phyloP scores from a whole-genome alignment of 2,113 vertebrate species.

The Rhodinocichla rosea region DNA sequence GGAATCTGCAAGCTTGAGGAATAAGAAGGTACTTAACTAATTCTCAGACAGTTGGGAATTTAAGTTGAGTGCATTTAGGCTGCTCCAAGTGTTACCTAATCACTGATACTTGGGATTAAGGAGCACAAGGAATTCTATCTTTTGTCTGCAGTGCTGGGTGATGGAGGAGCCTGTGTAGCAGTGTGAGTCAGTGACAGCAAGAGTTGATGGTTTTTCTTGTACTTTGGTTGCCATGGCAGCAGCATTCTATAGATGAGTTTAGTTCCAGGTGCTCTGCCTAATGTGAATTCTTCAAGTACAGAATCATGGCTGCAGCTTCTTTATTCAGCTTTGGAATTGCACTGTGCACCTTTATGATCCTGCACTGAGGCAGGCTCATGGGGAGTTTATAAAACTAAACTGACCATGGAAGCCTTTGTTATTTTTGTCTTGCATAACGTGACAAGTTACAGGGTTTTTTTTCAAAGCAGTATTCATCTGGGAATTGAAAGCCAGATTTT shows the following conservation, averaged over 20 bases:
- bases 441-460: background rate
- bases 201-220: background rate
- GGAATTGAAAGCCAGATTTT: background rate
- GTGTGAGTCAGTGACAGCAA: background rate
- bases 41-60: background rate
- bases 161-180: background rate
- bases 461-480: background rate
- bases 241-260: background rate
- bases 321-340: background rate
- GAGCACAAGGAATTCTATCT: background rate
- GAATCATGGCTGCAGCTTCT: background rate
- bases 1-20: background rate
- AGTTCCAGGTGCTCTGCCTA: constrained; percentile 1
- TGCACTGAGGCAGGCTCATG: background rate
- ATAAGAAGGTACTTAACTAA: background rate
- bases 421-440: background rate
- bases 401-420: background rate
- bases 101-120: background rate
- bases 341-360: background rate
- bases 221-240: constrained; percentile 40
- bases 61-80: background rate
- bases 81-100: background rate
- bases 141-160: background rate
- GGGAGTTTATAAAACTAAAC: background rate
- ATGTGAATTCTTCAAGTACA: background rate